Evolutionary conservation across 2,113 vertebrate species (phyloP), one percentile per base, ranked within the genome.

Genomic region (Bubalus kerabau): DNA sequence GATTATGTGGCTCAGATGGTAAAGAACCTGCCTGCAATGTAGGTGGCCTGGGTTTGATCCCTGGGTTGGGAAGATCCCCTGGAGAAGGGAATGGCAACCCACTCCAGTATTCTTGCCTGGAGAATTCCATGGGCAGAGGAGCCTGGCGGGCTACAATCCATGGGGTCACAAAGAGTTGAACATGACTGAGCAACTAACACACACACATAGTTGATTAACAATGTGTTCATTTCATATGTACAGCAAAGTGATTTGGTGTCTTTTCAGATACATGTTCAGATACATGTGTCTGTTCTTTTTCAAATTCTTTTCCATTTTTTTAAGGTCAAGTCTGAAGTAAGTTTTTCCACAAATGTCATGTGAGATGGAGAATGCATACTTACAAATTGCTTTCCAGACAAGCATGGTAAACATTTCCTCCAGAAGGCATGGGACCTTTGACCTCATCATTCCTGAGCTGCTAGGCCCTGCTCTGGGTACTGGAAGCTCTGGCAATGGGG

Each of bases 401-500:
- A 13, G n/a, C 30, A 78, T 12, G 13, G 48, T 46, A 32, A 88
- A 9, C 56, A 26, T 15, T 81, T 84, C 10, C n/a, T 60, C 67
- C 15, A 60, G n/a, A 56, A 21, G 24, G 14, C 30, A 0, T 32
- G 50, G 36, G 56, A 6, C 6, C 28, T 81, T 30, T 0, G 11
- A 30, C 17, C 26, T 89, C n/a, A 17, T 13, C 50, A 17, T 5
- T 30, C 30, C 32, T 57, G 23, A 36, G 76, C n/a, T 48, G 46
- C 48, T 78, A 56, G 30, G 40, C 16, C 26, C 52, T 48, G 40
- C 7, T 46, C 76, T 78, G 48, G 23, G 17, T 2, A 26, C 9
- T 3, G 2, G 60, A 92, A 46, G 24, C 0, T 0, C 16, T 28
- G 56, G 64, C 7, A 15, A 81, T 2, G 43, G 3, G 9, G n/a